A percentile compares a stretch with the other conserved stretches of the same genome.
phyloP scores from a whole-genome alignment of 2,797 vertebrate genomes.

The Clarias laeviceps region DNA sequence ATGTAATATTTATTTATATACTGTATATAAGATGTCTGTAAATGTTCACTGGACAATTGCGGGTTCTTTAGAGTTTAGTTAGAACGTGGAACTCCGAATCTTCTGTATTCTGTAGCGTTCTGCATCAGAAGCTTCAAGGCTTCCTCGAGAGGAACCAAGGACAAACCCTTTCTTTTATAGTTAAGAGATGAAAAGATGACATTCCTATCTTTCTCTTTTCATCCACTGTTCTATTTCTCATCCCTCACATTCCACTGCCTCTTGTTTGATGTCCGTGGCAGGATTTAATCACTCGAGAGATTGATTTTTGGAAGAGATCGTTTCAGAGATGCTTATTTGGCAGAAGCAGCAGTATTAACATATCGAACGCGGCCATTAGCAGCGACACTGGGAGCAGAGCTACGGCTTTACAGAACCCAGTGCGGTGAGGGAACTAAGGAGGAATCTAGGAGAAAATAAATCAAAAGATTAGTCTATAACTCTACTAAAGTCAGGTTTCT shows the following conservation, averaged over 20 bases:
- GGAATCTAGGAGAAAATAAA: too few relatives aligned
- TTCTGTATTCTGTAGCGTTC: not conserved
- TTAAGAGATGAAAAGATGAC: not conserved
- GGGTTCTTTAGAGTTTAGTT: not conserved
- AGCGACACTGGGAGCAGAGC: not conserved
- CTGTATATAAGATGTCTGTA: not conserved
- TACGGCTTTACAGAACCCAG: not conserved
- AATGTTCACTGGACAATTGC: not conserved
- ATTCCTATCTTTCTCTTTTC: not conserved
- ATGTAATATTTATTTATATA: too few relatives aligned
- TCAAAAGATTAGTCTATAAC: not conserved
- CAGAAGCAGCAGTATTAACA: constrained; percentile 14
- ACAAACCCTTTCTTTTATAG: not conserved
- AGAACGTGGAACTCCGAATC: not conserved
- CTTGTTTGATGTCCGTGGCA: constrained; percentile 9
- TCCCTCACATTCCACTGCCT: not conserved
- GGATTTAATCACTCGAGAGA: constrained; percentile 11
- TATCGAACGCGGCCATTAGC: not conserved
- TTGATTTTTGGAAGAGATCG: not conserved
- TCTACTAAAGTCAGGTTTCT: not conserved
- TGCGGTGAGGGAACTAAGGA: not conserved
- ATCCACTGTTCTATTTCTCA: not conserved
- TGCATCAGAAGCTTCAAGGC: too few relatives aligned
- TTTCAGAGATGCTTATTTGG: constrained; percentile 29
- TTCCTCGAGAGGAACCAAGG: not conserved